A percentile compares a stretch with the other conserved stretches of the same genome.
These are phyloP conservation scores for Dasysyrphus tricinctus DNA, from an alignment of 2,888 invertebrate genomes.

Conservation along the genomic window DNA sequence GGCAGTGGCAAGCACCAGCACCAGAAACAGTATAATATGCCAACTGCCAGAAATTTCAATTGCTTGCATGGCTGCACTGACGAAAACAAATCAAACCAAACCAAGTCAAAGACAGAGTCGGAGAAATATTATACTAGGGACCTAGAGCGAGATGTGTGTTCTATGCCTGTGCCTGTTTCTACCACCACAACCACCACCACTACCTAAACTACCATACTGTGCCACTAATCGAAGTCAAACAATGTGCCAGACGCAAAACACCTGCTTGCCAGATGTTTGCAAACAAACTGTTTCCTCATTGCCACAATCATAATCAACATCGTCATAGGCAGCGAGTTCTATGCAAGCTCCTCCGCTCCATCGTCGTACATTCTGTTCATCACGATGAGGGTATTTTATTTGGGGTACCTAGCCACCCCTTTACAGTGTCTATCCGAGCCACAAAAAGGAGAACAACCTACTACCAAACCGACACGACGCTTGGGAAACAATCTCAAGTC, in stretches of 20 bases:
- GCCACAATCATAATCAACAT: conserved; percentile 69
- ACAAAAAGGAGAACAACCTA: conserved; percentile 32
- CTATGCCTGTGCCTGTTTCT: conserved; percentile 7
- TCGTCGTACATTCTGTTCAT: not conserved
- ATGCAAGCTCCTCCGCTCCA: not conserved
- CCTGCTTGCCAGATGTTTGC: conserved; percentile 74
- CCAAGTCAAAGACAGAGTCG: conserved; percentile 9
- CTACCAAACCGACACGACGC: conserved; percentile 23
- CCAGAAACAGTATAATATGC: conserved; percentile 39
- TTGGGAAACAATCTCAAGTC: conserved; percentile 42
- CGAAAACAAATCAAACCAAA: conserved; percentile 45
- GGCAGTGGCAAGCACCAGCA: conserved; percentile 27
- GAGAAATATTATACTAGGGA: not conserved
- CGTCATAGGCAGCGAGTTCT: conserved; percentile 29
- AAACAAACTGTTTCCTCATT: conserved; percentile 73
- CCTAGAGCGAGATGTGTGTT: conserved; percentile 1
- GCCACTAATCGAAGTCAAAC: conserved; percentile 73
- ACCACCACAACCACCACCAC: conserved; percentile 5
- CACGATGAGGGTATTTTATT: conserved; percentile 25
- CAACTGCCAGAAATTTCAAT: conserved; percentile 69
- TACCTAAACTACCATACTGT: conserved; percentile 15
- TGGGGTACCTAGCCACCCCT: conserved; percentile 12
- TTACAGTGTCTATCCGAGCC: not conserved
- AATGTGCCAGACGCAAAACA: conserved; percentile 71
- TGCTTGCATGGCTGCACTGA: conserved; percentile 71